These are phyloP conservation scores for Malurus alboscapulatus DNA, from an alignment of 2,113 vertebrate genomes.

Conservation along the genomic window DNA sequence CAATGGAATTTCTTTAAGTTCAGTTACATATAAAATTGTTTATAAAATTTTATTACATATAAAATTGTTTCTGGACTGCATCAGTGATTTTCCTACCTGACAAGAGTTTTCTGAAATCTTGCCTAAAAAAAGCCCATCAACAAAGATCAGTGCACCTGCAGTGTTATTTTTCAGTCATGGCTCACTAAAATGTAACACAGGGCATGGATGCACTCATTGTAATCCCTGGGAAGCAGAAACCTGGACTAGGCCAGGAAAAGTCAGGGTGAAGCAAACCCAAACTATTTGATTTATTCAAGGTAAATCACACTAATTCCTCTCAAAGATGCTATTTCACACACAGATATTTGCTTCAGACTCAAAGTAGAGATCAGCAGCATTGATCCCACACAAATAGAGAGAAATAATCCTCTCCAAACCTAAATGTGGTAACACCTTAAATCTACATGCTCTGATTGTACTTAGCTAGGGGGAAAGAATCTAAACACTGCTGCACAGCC, in stretches of 20 bases:
- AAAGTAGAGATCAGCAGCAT: background rate
- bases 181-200: background rate
- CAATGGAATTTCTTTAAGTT: background rate
- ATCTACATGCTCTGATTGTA: background rate
- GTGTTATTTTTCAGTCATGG: accelerated
- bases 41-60: background rate
- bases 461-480: background rate
- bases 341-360: background rate
- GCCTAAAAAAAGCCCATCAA: background rate
- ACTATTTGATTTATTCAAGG: background rate
- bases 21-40: background rate
- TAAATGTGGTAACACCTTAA: background rate
- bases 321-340: background rate
- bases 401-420: background rate
- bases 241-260: background rate
- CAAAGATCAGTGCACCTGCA: background rate
- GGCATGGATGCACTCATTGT: background rate
- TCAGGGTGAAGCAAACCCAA: background rate
- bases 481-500: background rate
- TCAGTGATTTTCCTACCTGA: background rate
- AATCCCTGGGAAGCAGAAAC: background rate
- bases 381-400: background rate
- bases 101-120: background rate
- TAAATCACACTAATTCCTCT: background rate
- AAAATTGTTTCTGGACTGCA: background rate